phyloP scores from a whole-genome alignment of 2,113 vertebrate species.

The Noturus placidus region DNA sequence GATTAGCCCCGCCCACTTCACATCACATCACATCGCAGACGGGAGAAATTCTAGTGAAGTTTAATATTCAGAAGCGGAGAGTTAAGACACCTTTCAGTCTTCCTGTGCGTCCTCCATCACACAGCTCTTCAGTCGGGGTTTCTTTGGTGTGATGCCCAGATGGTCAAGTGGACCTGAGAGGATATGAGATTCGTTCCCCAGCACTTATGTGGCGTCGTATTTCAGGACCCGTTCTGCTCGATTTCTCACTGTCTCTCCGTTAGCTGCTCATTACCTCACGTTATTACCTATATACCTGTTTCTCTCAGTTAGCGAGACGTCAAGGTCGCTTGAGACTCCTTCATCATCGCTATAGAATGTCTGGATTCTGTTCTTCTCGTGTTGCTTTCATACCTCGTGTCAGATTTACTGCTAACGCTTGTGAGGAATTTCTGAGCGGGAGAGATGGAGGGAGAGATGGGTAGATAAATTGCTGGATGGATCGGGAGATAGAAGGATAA shows the following conservation, averaged over 20 bases:
- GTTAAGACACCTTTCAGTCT: background rate
- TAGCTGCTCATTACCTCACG: background rate
- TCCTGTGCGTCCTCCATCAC: background rate
- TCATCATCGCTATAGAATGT: background rate
- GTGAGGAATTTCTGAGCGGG: background rate
- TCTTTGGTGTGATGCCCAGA: background rate
- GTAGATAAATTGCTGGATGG: background rate
- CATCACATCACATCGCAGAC: background rate
- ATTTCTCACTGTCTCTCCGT: background rate
- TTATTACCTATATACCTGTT: background rate
- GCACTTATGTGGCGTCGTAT: conserved; percentile 4
- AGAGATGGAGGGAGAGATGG: background rate
- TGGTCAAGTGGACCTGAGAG: background rate
- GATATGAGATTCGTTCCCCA: background rate
- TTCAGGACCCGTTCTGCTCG: background rate
- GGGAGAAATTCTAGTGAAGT: background rate
- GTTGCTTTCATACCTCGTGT: background rate
- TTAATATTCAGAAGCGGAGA: background rate
- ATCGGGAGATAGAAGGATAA: background rate
- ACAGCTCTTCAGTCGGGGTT: background rate
- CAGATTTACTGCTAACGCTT: background rate
- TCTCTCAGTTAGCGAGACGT: background rate
- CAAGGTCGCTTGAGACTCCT: background rate
- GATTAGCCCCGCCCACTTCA: background rate
- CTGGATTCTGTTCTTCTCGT: background rate